Conservation (phyloP, 2,797 vertebrate species). For the Trachurus trachurus region DNA sequence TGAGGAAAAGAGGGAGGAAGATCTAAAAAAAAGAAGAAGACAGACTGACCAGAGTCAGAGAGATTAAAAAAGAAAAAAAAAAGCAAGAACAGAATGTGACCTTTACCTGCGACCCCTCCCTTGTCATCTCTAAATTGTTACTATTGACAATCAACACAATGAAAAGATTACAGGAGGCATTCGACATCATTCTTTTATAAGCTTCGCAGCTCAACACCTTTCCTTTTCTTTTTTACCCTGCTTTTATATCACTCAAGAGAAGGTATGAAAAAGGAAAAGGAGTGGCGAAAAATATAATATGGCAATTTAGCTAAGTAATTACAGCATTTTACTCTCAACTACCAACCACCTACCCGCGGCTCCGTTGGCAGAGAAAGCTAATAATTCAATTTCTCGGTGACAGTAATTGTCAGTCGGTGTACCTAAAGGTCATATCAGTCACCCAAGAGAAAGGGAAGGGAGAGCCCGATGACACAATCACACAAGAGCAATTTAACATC, state of each 20-base stretch:
- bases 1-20: conserved; percentile 6
- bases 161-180: conserved; percentile 75
- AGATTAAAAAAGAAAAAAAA: conserved; percentile 23
- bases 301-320: conserved; percentile 91
- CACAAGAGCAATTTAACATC: conserved; percentile 86
- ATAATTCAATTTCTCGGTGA: conserved; percentile 91
- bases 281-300: conserved; percentile 86
- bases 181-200: conserved; percentile 75
- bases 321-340: conserved; percentile 87
- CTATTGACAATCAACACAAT: conserved; percentile 82
- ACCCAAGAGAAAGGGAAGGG: conserved; percentile 83
- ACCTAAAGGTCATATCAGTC: conserved; percentile 91
- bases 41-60: conserved; percentile 57
- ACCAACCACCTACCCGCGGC: conserved; percentile 83
- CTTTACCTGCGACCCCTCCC: conserved; percentile 50
- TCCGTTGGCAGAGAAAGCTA: conserved; percentile 83
- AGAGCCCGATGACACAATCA: conserved; percentile 82
- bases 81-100: conserved; percentile 34
- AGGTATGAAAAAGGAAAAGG: conserved; percentile 76
- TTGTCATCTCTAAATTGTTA: conserved; percentile 75
- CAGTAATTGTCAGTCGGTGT: conserved; percentile 89
- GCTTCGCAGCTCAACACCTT: conserved; percentile 75
- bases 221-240: conserved; percentile 51
- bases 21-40: conserved; percentile 27
- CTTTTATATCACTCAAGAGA: conserved; percentile 70